Evolutionary conservation across 2,113 vertebrate genomes (phyloP), one percentile per base, ranked within the genome.

Genomic region (Ptychochromis oligacanthus): DNA sequence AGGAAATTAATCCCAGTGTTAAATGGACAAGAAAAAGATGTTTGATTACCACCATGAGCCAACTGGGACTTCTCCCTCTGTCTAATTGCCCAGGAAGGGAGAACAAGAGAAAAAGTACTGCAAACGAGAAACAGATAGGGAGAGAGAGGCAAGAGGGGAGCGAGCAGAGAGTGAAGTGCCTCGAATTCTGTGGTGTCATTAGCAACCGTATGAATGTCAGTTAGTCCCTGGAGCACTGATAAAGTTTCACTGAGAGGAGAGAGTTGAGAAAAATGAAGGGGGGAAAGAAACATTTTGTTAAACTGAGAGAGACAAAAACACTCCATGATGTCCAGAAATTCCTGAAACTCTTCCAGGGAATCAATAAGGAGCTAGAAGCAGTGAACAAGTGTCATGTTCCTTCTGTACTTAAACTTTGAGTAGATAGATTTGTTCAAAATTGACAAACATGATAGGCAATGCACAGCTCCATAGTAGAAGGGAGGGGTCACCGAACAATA

Each of bases 21-120:
- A 96, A 95, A 96, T 95, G 94, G 94, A 93, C 93, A 95, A 94
- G 93, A 95, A 95, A 95, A 95, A 95, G 95, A 95, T 95, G 94
- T 95, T 95, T 96, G 95, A 96, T 96, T 95, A 95, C 91, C 91
- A 95, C 92, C 84, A 80, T 22, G 87, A 91, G 93, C 87, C 95
- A 93, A 94, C 90, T 87, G 94, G 95, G 95, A 95, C 92, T 92
- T 90, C 86, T 94, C 85, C 81, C 90, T 92, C 83, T 84, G 93
- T 95, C 89, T 95, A 94, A 95, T 95, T 94, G 93, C 86, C 88
- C 91, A 91, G 89, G 88, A 94, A 93, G 89, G 64, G 76, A 91
- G 93, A 93, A 93, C 91, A 94, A 93, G 92, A 92, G 90, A 65
- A 85, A 91, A 88, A 92, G 90, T 87, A 79, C 58, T 75, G 55